These are phyloP conservation scores for Stegophylla sp. DNA, from an alignment of 2,888 invertebrate species.

Conservation along the genomic window DNA sequence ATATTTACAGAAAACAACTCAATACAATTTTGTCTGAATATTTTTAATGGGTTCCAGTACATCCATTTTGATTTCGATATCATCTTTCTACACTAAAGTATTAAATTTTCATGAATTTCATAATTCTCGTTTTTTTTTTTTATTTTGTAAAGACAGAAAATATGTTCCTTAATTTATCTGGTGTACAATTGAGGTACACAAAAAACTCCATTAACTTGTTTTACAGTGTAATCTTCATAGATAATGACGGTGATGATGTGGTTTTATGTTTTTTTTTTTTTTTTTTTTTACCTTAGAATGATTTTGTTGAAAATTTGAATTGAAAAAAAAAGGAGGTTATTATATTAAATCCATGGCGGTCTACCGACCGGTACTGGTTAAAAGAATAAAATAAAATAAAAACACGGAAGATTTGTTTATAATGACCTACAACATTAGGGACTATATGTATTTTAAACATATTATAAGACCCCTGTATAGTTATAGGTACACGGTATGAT, in stretches of 20 bases:
- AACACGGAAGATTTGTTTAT: constrained; percentile 54
- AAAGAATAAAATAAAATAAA: constrained; percentile 17
- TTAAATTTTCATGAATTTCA: not conserved
- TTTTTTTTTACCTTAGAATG: constrained; percentile 1
- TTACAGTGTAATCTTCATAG: constrained; percentile 9
- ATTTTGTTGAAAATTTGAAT: constrained; percentile 49
- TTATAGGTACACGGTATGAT: constrained; percentile 12
- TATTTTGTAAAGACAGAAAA: not conserved
- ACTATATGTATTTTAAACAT: constrained; percentile 43
- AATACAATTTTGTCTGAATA: too few species aligned
- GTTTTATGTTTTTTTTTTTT: constrained; percentile 9
- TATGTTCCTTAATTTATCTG: constrained; percentile 9
- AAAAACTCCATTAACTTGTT: constrained; percentile 14
- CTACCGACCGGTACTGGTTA: constrained; percentile 13
- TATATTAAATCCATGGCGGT: constrained; percentile 17
- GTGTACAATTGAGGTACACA: constrained; percentile 13
- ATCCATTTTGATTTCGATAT: too few species aligned
- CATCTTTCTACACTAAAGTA: not conserved
- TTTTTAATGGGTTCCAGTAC: too few species aligned
- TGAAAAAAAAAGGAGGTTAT: constrained; percentile 47
- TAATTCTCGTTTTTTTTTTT: not conserved
- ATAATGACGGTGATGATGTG: constrained; percentile 43
- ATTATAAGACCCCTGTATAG: constrained; percentile 16
- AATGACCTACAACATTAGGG: constrained; percentile 51
- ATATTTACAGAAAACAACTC: too few species aligned